Conservation (phyloP, 2,888 invertebrate species). For the Xanthorhoe spadicearia region DNA sequence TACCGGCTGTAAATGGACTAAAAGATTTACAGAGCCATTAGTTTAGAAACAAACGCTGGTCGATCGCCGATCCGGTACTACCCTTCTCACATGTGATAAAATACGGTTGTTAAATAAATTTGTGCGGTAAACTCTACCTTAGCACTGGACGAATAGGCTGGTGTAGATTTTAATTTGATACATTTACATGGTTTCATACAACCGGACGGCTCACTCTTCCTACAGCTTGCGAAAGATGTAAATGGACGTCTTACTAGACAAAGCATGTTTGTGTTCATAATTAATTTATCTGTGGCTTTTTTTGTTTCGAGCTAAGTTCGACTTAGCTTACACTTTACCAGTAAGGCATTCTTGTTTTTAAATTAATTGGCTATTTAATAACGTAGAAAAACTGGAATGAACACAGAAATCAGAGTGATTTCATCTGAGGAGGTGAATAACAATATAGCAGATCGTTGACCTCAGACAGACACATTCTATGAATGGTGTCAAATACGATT, state of each 20-base stretch:
- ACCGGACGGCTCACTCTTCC: too few species aligned
- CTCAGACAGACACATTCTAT: conserved; percentile 23
- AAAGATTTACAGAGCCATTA: conserved; percentile 56
- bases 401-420: not conserved
- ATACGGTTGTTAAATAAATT: conserved; percentile 29
- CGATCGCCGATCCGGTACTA: conserved; percentile 40
- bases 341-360: not conserved
- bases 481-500: conserved; percentile 37
- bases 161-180: not conserved
- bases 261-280: too few species aligned
- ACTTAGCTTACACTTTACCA: not conserved
- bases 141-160: not conserved
- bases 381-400: not conserved
- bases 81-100: conserved; percentile 34
- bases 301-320: not conserved
- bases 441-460: conserved; percentile 22
- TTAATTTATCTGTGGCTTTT: not conserved
- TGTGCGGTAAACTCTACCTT: conserved; percentile 21
- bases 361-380: not conserved
- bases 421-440: conserved; percentile 14
- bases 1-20: conserved; percentile 45
- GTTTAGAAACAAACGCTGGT: conserved; percentile 46
- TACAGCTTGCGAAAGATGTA: too few species aligned
- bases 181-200: too few species aligned
- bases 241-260: too few species aligned